Conservation (phyloP, 2,888 invertebrate genomes). For the Xiphydria camelus region DNA sequence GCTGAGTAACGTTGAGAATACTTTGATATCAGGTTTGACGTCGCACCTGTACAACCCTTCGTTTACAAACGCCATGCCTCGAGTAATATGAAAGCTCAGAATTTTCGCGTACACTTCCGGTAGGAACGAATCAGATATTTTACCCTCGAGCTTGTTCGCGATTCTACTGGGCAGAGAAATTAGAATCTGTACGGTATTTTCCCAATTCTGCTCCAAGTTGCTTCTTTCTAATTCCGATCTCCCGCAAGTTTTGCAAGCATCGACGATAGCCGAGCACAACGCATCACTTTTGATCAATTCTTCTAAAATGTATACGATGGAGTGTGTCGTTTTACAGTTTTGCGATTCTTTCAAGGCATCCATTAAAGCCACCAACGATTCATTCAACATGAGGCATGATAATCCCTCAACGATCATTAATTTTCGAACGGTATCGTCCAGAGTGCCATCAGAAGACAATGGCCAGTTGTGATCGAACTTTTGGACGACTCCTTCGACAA, state of each 20-base stretch:
- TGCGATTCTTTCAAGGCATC: conserved; percentile 59
- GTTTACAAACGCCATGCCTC: conserved; percentile 66
- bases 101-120: conserved; percentile 64
- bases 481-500: conserved; percentile 60
- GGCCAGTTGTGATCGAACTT: conserved; percentile 67
- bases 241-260: conserved; percentile 45
- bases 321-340: conserved; percentile 43
- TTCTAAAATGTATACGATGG: conserved; percentile 58
- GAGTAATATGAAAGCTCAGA: conserved; percentile 65
- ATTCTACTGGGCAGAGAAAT: conserved; percentile 71
- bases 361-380: conserved; percentile 59
- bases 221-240: conserved; percentile 27
- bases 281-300: conserved; percentile 63
- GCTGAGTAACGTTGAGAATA: conserved; percentile 64
- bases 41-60: conserved; percentile 53
- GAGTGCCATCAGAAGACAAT: conserved; percentile 36
- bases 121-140: conserved; percentile 64
- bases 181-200: conserved; percentile 65
- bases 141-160: conserved; percentile 67
- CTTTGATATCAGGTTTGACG: conserved; percentile 54
- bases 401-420: conserved; percentile 64
- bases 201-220: conserved; percentile 55
- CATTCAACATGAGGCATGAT: conserved; percentile 47
- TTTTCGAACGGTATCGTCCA: conserved; percentile 56
- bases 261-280: conserved; percentile 61